Base-by-base conservation (phyloP, 2,113 vertebrate genomes). In the Oryzias melastigma region DNA sequence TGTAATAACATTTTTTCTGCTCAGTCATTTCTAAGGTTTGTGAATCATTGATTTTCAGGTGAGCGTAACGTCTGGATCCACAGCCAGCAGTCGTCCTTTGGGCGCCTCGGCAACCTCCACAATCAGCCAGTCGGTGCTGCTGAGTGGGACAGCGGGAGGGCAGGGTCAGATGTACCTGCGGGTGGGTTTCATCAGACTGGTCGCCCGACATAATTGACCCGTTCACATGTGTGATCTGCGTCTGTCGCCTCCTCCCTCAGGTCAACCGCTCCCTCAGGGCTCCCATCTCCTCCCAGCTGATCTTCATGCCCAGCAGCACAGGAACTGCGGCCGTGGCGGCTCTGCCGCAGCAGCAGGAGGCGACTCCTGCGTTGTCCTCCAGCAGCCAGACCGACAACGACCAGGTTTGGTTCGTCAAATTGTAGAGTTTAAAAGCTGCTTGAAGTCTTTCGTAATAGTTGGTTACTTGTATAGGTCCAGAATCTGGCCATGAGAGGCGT, bases 111-210 rank as follows among this genome's bases (percentile, higher is more conserved):
- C 95, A 0, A 84, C 89, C 2, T 90, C 91, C 41, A 89, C 91
- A 1, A 90, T 98, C 82, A 98, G 94, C 0, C 97, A 98, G n/a
- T 97, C 97, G 0, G 94, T 98, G 69, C 88, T 98, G 17, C 92
- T 98, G 20, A 94, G 96, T 1, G 96, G 95, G 25, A 89, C 93
- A n/a, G 78, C 88, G 52, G 92, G 73, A 68, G 94, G 48, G 81
- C 96, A 96, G 89, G 94, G 96, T 7, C 96, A 98, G 81, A 98
- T 98, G 96, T 98, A 96, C 75, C 92, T 98, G 60, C 93, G 96
- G 92, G 97, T 98, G 91, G 87, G 85, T 81, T 24, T 54, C 14
- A 43, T 52, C 4, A 27, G 17, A 3, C 15, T 3, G 19, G 10
- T 35, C 7, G 2, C 10, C 35, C 12, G 35, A 35, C 15, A 7